These are phyloP conservation scores for Carollia perspicillata DNA, from an alignment of 2,113 vertebrate species.

Conservation along the genomic window DNA sequence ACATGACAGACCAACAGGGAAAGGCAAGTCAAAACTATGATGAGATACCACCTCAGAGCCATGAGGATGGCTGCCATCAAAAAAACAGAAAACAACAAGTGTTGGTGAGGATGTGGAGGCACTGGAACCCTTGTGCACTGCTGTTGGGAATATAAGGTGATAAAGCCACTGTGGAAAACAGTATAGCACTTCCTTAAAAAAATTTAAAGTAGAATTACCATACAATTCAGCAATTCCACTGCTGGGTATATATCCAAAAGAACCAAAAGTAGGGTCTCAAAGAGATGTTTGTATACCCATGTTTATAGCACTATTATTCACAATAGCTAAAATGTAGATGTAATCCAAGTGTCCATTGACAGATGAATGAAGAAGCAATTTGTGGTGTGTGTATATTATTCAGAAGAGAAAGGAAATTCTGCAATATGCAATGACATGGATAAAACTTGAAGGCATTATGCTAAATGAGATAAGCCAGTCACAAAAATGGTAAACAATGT, in stretches of 20 bases:
- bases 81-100: background rate
- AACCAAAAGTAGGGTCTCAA: background rate
- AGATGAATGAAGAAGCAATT: background rate
- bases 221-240: background rate
- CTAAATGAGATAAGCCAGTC: background rate
- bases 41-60: background rate
- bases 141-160: background rate
- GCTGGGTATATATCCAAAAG: background rate
- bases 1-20: background rate
- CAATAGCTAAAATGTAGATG: background rate
- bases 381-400: background rate
- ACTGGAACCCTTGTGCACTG: background rate
- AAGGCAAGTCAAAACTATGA: background rate
- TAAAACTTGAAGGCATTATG: background rate
- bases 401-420: slow-evolving; percentile 6
- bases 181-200: background rate
- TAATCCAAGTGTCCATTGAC: background rate
- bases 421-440: background rate
- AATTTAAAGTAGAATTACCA: background rate
- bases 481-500: background rate
- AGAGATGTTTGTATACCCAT: background rate
- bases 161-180: background rate
- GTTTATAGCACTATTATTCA: background rate
- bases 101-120: background rate
- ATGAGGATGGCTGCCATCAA: background rate